Evolutionary conservation across 2,797 vertebrate species (phyloP).

Genomic region (Oophaga sylvatica): DNA sequence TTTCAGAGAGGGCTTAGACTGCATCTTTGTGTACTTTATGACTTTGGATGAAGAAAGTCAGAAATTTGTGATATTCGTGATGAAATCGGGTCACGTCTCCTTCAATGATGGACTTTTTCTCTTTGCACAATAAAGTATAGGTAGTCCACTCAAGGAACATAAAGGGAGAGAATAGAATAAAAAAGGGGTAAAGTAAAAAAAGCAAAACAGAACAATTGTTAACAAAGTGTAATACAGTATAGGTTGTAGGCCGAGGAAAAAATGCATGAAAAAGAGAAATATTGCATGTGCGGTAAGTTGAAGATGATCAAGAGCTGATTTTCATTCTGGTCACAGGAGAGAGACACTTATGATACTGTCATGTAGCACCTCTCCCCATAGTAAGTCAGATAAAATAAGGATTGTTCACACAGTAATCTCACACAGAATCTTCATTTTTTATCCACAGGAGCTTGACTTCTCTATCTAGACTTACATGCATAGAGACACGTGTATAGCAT

Average conservation of each 20-base stretch:
- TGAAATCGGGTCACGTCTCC: no score
- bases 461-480: constrained; percentile 15
- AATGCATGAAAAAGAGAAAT: neutral
- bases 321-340: neutral
- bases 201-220: neutral
- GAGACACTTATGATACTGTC: neutral
- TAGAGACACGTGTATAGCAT: constrained; percentile 7
- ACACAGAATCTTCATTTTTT: constrained; percentile 13
- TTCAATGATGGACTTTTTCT: no score
- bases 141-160: neutral
- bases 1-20: no score
- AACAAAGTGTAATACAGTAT: neutral
- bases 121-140: neutral
- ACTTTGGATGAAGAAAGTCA: no score
- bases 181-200: neutral
- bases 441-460: constrained; percentile 22
- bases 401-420: constrained; percentile 10
- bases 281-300: constrained; percentile 7
- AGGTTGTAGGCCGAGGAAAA: neutral
- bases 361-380: neutral
- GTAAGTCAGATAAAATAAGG: constrained; percentile 33
- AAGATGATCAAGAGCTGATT: neutral
- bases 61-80: no score
- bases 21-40: no score
- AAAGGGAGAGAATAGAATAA: neutral